A percentile compares a stretch with the other conserved stretches of the same genome.
Conservation (phyloP, 1,140 invertebrate species). For the Oreohelix idahoensis region DNA sequence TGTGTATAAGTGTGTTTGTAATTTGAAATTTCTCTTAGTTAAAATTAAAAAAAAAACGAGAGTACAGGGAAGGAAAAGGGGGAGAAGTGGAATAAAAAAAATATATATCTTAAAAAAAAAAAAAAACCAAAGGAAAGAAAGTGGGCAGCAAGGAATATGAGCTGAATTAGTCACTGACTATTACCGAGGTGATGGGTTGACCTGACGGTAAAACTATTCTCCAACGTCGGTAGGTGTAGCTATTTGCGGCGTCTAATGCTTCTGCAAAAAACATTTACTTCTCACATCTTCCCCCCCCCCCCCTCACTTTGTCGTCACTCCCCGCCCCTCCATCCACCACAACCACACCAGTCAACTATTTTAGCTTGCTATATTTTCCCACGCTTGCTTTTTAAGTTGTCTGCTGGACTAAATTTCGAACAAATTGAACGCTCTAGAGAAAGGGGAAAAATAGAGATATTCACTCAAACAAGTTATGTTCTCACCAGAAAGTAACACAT, state of each 20-base stretch:
- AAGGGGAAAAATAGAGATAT: neutral
- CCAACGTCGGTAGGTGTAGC: neutral
- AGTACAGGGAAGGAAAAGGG: too few species aligned
- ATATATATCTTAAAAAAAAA: neutral
- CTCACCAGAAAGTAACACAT: neutral
- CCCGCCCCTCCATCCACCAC: neutral
- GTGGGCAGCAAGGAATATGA: neutral
- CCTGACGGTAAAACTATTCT: neutral
- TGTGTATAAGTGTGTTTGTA: too few species aligned
- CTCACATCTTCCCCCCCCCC: neutral
- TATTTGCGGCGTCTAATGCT: neutral
- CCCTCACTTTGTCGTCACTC: neutral
- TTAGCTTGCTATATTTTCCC: neutral
- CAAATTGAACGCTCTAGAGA: neutral
- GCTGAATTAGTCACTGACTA: neutral
- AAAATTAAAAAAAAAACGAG: too few species aligned
- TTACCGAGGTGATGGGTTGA: neutral
- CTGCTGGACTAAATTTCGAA: neutral
- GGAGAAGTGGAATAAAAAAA: too few species aligned
- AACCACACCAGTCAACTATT: neutral
- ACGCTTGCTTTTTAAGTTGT: neutral
- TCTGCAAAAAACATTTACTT: constrained; percentile 18
- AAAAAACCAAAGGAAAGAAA: neutral
- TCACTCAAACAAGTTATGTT: neutral
- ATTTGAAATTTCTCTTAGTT: too few species aligned